Conservation (phyloP, 2,888 invertebrate genomes). For the Mesoligia furuncula region DNA sequence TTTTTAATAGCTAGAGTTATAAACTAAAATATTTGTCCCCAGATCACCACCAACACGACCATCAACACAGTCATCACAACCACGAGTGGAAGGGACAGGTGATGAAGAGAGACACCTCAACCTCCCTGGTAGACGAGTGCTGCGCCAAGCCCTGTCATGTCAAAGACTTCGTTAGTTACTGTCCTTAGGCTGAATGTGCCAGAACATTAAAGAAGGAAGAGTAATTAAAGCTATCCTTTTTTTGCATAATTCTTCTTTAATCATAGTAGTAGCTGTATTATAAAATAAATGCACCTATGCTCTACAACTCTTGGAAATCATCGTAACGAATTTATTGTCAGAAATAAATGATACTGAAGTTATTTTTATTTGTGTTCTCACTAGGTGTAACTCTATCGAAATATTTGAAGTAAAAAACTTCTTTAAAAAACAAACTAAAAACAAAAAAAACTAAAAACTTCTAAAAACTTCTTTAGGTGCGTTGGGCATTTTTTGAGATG, state of each 20-base stretch:
- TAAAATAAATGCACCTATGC: not conserved
- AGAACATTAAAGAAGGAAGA: not conserved
- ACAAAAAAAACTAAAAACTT: too few species aligned
- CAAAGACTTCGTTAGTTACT: slow-evolving; percentile 50
- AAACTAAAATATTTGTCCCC: slow-evolving; percentile 2
- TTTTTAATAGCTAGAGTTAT: not conserved
- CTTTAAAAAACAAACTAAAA: too few species aligned
- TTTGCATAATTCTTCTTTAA: not conserved
- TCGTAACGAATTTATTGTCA: not conserved
- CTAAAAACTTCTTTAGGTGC: too few species aligned
- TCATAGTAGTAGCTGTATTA: not conserved
- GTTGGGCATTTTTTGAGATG: too few species aligned
- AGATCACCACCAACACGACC: slow-evolving; percentile 40
- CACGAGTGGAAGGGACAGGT: slow-evolving; percentile 33
- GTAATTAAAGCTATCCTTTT: not conserved
- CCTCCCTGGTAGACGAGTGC: slow-evolving; percentile 42
- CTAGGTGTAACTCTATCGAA: not conserved
- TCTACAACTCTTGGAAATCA: not conserved
- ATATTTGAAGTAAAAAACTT: too few species aligned
- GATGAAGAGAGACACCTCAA: slow-evolving; percentile 26
- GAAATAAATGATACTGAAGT: slow-evolving; percentile 11
- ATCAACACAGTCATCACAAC: slow-evolving; percentile 35
- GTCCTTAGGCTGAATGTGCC: slow-evolving; percentile 13
- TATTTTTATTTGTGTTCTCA: slow-evolving; percentile 13
- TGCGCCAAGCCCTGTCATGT: slow-evolving; percentile 59